Evolutionary conservation across 2,888 invertebrate species (phyloP).

Genomic region (Cetonia aurata): DNA sequence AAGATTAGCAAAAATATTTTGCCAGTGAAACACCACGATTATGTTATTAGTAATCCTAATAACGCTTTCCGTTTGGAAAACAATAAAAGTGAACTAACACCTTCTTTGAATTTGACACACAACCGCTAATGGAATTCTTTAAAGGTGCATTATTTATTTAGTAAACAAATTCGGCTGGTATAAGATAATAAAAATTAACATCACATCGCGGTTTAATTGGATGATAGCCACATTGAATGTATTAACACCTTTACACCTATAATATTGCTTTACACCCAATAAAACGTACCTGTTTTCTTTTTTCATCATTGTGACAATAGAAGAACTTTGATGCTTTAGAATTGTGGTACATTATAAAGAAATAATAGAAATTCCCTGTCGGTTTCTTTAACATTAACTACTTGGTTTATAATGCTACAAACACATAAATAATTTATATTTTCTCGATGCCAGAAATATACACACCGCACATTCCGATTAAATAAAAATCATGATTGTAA

Average conservation of each 20-base stretch:
- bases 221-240: neutral
- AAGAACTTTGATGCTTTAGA: conserved; percentile 11
- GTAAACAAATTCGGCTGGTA: conserved; percentile 10
- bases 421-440: no score
- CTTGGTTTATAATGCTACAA: no score
- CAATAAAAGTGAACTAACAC: no score
- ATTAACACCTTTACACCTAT: conserved; percentile 23
- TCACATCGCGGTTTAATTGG: conserved; percentile 4
- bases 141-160: conserved; percentile 10
- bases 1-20: no score
- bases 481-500: no score
- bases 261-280: neutral
- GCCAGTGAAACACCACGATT: no score
- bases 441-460: no score
- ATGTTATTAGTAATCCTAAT: no score
- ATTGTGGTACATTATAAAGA: conserved; percentile 3
- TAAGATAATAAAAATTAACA: conserved; percentile 11
- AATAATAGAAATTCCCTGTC: neutral
- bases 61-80: no score
- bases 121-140: conserved; percentile 13
- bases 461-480: no score
- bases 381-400: no score
- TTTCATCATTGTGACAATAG: conserved; percentile 3
- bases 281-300: conserved; percentile 1
- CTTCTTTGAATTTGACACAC: conserved; percentile 12